Evolutionary conservation across 2,888 invertebrate species (phyloP), one percentile per base, ranked within the genome.

Genomic region (Dolichopus griseipennis): DNA sequence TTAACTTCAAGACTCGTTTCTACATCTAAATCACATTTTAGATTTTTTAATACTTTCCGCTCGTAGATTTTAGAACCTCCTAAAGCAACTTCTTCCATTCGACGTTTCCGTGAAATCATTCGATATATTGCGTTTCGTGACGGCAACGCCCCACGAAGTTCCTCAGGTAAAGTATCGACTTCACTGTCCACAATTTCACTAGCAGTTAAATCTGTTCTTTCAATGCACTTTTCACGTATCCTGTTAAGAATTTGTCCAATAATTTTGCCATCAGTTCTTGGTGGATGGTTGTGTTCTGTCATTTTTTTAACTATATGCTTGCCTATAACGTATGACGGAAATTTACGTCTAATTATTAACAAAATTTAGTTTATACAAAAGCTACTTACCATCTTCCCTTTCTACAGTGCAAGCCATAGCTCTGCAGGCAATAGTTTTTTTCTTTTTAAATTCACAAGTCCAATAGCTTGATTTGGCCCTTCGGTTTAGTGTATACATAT

Each of bases 1-100:
- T 10, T 52, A n/a, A 52, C 52, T 52, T 52, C 52, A 52, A 52
- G 6, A 18, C 52, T 52, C 1, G 52, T 52, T n/a, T 52, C 52
- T 52, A 52, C n/a, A 52, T 52, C 52, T 18, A 52, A n/a, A 52
- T 64, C 64, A 33, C n/a, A 7, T 37, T 64, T 64, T 20, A 37
- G n/a, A 6, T 52, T 52, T 18, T 52, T 52, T 6, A 52, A 12
- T 3, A 12, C 52, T 18, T 52, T 52, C 15, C 52, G 52, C 6
- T 52, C 52, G n/a, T 52, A 52, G 9, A 52, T 52, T 18, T 52
- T 52, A 12, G 52, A 52, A 18, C 52, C 52, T 15, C 63, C 63
- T n/a, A 27, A 18, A 27, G 27, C 27, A 63, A 18, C 27, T 63
- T 63, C 63, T 63, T 63, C 37, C 2, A 34, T 4, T 20, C 64